Evolutionary conservation across 2,797 vertebrate genomes (phyloP), one percentile per base, ranked within the genome.

Genomic region (Ibycter americanus): DNA sequence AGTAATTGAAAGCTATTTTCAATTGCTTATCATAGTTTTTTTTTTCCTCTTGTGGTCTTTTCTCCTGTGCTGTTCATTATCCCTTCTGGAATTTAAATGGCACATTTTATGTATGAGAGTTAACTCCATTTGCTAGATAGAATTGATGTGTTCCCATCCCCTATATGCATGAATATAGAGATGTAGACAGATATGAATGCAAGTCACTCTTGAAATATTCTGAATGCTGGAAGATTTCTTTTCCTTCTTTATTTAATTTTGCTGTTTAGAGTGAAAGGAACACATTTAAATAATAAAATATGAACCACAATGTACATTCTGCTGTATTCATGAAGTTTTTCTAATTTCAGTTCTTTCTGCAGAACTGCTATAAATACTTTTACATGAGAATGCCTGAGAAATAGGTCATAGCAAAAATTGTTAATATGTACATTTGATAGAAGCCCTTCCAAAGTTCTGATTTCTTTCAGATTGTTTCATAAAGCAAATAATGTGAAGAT

Each of bases 321-420:
- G 92, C 92, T 96, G 96, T 96, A 97, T 97, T 97, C 87, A 93
- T 73, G 92, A 93, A 66, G 72, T 80, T 97, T 92, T 97, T 97
- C 97, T 98, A 96, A 97, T 98, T 97, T 97, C 92, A 97, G 96
- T 95, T 95, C 95, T 92, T 97, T 96, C 95, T 89, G 89, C 96
- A 97, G 96, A 95, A 65, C 90, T 95, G 90, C 94, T 96, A 96
- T 96, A 97, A 97, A 86, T 97, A 92, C 97, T 90, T 97, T 89
- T 86, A 70, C 82, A 92, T 87, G 93, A 97, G 97, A 97, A 96
- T 79, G 82, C 76, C 91, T 68, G 90, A 96, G 96, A 97, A 97
- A 96, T 97, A 94, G 96, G 92, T 90, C 93, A 68, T 44, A 68
- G 80, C 44, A 86, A 52, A 95, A 96, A 92, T 73, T 94, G 82